Evolutionary conservation across 2,797 vertebrate species (phyloP).

Genomic region (Leptatherina wallacei): DNA sequence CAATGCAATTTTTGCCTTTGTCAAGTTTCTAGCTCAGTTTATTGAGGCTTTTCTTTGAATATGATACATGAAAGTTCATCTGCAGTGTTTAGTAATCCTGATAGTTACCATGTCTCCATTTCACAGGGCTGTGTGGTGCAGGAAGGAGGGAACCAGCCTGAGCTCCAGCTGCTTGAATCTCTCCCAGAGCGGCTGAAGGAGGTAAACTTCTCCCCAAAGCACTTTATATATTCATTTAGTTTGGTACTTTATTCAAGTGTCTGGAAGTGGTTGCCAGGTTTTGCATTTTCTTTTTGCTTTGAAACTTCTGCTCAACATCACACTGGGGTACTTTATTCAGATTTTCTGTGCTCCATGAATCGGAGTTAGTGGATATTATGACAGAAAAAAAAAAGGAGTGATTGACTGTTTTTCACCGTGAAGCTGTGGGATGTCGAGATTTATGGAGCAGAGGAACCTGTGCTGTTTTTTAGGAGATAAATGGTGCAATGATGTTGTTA

Average conservation of each 20-base stretch:
- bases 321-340: background rate
- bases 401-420: background rate
- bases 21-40: background rate
- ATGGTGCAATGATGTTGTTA: slow-evolving; percentile 15
- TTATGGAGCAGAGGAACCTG: slow-evolving; percentile 3
- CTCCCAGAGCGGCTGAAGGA: slow-evolving; percentile 50
- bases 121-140: slow-evolving; percentile 60
- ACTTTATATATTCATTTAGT: background rate
- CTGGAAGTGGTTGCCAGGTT: background rate
- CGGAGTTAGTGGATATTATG: background rate
- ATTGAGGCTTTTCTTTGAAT: background rate
- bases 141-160: slow-evolving; percentile 52
- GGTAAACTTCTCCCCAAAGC: slow-evolving; percentile 46
- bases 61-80: background rate
- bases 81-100: background rate
- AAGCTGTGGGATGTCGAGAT: slow-evolving; percentile 3
- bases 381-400: background rate
- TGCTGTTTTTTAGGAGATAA: slow-evolving; percentile 24
- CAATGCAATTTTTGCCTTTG: background rate
- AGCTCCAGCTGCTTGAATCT: slow-evolving; percentile 62
- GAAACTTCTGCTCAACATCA: too few species aligned
- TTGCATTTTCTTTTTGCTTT: too few species aligned
- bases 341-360: background rate
- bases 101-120: slow-evolving; percentile 17
- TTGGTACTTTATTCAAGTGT: background rate